These are phyloP conservation scores for Pseudorhombus dupliciocellatus DNA, from an alignment of 2,113 vertebrate genomes.

Conservation along the genomic window DNA sequence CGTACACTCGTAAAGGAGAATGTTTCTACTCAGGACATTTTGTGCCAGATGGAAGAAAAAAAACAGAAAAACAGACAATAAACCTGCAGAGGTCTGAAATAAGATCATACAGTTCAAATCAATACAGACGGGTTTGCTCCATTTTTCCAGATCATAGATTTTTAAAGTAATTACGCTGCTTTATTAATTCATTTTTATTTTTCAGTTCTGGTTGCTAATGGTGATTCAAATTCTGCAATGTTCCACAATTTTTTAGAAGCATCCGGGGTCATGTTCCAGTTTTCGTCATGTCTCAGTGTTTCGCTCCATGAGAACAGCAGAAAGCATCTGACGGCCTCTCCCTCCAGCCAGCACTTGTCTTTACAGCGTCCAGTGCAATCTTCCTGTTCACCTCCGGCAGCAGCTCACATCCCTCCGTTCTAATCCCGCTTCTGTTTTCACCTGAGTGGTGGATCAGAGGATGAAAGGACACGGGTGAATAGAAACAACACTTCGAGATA, in stretches of 20 bases:
- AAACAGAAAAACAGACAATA: no score
- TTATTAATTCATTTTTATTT: not conserved
- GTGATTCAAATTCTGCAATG: no score
- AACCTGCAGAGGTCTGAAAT: no score
- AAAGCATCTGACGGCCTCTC: not conserved
- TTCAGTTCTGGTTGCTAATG: not conserved
- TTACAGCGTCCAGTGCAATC: not conserved
- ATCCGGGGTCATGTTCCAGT: no score
- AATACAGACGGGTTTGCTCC: not conserved
- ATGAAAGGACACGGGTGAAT: not conserved
- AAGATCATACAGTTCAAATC: not conserved
- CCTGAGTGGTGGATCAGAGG: not conserved
- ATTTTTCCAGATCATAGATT: not conserved
- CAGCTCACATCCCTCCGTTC: not conserved
- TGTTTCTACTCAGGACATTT: not conserved
- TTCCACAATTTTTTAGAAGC: no score
- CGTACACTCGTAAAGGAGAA: not conserved
- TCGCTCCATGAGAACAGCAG: not conserved
- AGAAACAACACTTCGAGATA: not conserved
- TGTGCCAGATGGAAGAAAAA: not conserved
- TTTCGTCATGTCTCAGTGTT: no score
- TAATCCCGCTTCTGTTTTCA: constrained; percentile 15
- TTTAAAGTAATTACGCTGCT: not conserved
- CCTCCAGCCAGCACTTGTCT: not conserved
- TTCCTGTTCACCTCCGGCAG: not conserved